These are phyloP conservation scores for Oostethus manadensis DNA, from an alignment of 2,113 vertebrate genomes.

Conservation along the genomic window DNA sequence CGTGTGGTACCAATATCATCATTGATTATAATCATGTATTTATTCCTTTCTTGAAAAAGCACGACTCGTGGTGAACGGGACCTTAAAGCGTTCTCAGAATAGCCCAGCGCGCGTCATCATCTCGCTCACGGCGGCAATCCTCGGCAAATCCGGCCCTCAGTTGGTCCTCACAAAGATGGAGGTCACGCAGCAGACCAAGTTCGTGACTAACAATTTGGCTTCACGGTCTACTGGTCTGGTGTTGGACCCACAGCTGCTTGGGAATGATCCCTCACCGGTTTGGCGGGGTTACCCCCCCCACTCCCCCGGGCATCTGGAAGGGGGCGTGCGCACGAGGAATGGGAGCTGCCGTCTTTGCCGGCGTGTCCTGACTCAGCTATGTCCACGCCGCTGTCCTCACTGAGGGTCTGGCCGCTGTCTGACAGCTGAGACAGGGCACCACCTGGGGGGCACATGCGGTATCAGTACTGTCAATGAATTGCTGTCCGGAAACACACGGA, in stretches of 20 bases:
- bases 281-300: conserved; percentile 64
- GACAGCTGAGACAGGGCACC: conserved; percentile 91
- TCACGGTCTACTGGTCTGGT: conserved; percentile 8
- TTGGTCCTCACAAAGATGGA: conserved; percentile 32
- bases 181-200: background rate
- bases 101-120: background rate
- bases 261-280: conserved; percentile 80
- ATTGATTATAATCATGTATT: too few relatives aligned
- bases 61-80: too few relatives aligned
- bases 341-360: conserved; percentile 76
- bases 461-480: background rate
- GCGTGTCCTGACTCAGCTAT: conserved; percentile 81
- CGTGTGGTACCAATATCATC: too few relatives aligned
- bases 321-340: conserved; percentile 70
- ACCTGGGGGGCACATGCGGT: conserved; percentile 64
- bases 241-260: conserved; percentile 6
- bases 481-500: background rate
- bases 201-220: background rate
- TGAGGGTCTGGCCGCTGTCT: conserved; percentile 92
- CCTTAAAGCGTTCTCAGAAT: conserved; percentile 1
- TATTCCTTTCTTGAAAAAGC: too few relatives aligned
- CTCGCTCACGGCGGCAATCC: background rate
- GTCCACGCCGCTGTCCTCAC: conserved; percentile 97
- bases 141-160: too few relatives aligned
- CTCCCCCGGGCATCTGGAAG: conserved; percentile 64